Conservation (phyloP, 23 tunicate species). For the Clavelina lepadiformis region DNA sequence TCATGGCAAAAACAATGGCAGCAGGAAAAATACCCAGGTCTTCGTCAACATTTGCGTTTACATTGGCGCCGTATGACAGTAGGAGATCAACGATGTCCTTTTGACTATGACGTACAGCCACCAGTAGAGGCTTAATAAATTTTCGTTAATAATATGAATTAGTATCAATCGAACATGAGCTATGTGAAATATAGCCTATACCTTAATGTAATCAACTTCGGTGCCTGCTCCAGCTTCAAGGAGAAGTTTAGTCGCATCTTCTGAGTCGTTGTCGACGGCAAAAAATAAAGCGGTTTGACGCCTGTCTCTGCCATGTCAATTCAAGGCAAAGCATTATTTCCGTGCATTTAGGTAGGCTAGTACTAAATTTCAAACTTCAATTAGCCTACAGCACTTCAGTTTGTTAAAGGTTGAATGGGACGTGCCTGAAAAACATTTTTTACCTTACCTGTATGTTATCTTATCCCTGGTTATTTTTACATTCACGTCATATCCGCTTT, state of each 20-base stretch:
- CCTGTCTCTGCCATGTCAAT: conserved; percentile 41
- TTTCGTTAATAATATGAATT: background rate
- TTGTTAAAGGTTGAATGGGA: no score
- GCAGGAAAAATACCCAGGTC: conserved; percentile 66
- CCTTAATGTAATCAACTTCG: conserved; percentile 82
- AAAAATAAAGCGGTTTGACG: conserved; percentile 87
- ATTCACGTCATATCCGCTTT: conserved; percentile 91
- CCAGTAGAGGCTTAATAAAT: conserved; percentile 53
- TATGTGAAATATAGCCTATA: conserved; percentile 10
- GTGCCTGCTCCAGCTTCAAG: conserved; percentile 82
- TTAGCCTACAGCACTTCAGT: no score
- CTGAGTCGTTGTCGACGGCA: conserved; percentile 93
- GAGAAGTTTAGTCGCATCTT: conserved; percentile 72
- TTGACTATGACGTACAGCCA: conserved; percentile 80
- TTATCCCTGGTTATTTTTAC: conserved; percentile 57
- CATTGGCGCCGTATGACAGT: conserved; percentile 59
- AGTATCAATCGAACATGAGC: background rate
- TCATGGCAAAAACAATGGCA: conserved; percentile 65
- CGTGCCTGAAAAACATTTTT: no score
- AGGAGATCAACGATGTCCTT: conserved; percentile 69
- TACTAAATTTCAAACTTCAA: background rate
- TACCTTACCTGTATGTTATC: conserved; percentile 81
- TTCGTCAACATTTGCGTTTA: conserved; percentile 74
- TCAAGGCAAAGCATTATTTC: background rate
- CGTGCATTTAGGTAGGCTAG: background rate